Evolutionary conservation across 2,888 invertebrate genomes (phyloP), one percentile per base, ranked within the genome.

Genomic region (Ormyrus pomaceus): DNA sequence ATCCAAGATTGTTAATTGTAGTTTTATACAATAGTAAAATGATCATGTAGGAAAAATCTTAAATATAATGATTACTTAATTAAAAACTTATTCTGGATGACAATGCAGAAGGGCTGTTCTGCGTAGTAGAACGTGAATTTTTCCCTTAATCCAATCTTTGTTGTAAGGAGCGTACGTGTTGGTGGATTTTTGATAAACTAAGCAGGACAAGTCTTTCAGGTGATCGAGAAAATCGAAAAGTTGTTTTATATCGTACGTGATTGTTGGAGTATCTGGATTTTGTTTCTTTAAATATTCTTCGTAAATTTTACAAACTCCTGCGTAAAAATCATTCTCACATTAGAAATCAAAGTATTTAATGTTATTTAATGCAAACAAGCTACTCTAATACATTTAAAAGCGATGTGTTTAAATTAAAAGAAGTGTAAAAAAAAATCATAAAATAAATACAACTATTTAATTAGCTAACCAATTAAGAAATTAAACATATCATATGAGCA

Each of bases 91-190:
- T 64, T 68, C 73, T 75, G 79, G 34, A 66, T 64, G 7, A 66
- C 53, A 59, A 59, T 46, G 55, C 71, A 66, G 34, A 65, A 0
- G 19, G 75, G 97, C 96, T 0, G 98, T 98, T 91, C 98, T 97
- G 84, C 98, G 95, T 83, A 99, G 92, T 86, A 99, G 92, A 5
- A 98, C 96, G 89, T 99, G 99, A 83, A 99, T 98, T 91, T 99
- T 98, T 90, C 99, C 99, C 91, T 99, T 99, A 79, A 99, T 98
- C 99, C 99, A 99, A 87, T 98, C 98, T 92, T 99, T 99, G 91
- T 99, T 99, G 92, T 99, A 99, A 0, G 99, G 99, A 1, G 98
- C 97, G 88, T 99, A 99, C 0, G 98, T 97, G 88, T 98, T 97
- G 61, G 97, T 96, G 7, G 96, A 95, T 90, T 98, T 98, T 92